Percentiles rank a stretch among this genome's conserved stretches.
These are phyloP conservation scores for Urosaurus nigricauda DNA, from an alignment of 2,797 vertebrate species.

Conservation along the genomic window DNA sequence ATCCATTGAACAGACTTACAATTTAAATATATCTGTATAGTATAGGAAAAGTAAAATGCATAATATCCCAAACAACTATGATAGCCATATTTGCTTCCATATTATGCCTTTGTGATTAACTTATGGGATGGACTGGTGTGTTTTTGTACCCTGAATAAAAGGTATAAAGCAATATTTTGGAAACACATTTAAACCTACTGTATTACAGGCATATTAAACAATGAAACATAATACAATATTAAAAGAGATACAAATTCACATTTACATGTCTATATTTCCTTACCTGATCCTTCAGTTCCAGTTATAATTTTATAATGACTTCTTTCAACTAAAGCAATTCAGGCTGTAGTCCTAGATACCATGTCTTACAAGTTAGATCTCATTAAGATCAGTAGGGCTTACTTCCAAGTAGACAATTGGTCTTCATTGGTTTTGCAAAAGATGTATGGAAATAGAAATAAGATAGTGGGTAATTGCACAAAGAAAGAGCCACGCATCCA, in stretches of 20 bases:
- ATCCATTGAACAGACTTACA: neutral
- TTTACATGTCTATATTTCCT: slow-evolving; percentile 4
- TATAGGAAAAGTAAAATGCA: slow-evolving; percentile 1
- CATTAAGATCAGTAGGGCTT: no score
- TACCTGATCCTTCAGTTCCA: neutral
- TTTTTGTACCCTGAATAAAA: neutral
- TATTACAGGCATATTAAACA: neutral
- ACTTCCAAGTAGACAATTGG: neutral
- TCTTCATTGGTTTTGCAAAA: neutral
- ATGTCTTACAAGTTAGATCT: no score
- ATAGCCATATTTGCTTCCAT: neutral
- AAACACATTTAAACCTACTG: neutral
- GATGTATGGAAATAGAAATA: neutral
- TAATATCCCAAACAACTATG: neutral
- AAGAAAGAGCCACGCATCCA: no score
- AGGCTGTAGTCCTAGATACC: neutral
- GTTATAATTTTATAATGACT: neutral
- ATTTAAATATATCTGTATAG: slow-evolving; percentile 22
- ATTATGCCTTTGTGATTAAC: neutral
- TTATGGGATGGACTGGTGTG: neutral
- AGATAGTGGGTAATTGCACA: rapidly evolving
- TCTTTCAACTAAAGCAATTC: slow-evolving; percentile 9
- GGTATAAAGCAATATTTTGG: neutral
- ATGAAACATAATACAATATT: neutral
- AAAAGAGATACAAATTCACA: neutral